Evolutionary conservation across 2,888 invertebrate genomes (phyloP), one percentile per base, ranked within the genome.

Genomic region (Auanema sp.): DNA sequence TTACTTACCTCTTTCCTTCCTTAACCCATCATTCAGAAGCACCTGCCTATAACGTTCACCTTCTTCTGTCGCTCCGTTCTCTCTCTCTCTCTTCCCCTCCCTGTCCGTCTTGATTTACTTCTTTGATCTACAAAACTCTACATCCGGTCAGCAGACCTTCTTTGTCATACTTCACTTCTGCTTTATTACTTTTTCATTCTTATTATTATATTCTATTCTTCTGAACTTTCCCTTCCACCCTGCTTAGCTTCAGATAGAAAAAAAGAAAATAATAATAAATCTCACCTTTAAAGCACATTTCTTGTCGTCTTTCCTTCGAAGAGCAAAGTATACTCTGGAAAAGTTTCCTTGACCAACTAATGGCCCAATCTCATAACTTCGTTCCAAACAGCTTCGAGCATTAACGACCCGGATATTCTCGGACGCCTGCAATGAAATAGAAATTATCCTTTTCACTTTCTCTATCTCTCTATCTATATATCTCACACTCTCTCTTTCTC

Each of bases 331-430:
- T 21, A 74, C 74, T 44, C 60, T 58, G 25, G 73, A 71, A 52
- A 75, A 76, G 49, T 72, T 75, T 41, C 76, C 76, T 59, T 68
- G 69, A 21, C 76, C 76, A 59, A 76, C 72, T 43, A 73, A 57
- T 43, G 58, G 56, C 16, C 71, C 72, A 59, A 76, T 69, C 58
- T 76, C 74, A 58, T 72, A 76, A 11, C 62, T 57, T 59, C 72
- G 67, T 60, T 76, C 76, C 44, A 76, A 60, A 25, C 62, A 62
- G 18, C 52, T 49, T 14, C 74, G 64, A 14, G 63, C 55, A 43
- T 68, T 68, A 51, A 76, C 55, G 8, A 44, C 12, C 14, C 61
- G 58, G 47, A 70, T 70, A 51, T 68, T 68, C 59, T 70, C 70
- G 16, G 68, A 68, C 23, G 59, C 23, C 70, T 70, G 58, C 24